Evolutionary conservation across 2,888 invertebrate species (phyloP), one percentile per base, ranked within the genome.

Genomic region (Petrophora chlorosata): DNA sequence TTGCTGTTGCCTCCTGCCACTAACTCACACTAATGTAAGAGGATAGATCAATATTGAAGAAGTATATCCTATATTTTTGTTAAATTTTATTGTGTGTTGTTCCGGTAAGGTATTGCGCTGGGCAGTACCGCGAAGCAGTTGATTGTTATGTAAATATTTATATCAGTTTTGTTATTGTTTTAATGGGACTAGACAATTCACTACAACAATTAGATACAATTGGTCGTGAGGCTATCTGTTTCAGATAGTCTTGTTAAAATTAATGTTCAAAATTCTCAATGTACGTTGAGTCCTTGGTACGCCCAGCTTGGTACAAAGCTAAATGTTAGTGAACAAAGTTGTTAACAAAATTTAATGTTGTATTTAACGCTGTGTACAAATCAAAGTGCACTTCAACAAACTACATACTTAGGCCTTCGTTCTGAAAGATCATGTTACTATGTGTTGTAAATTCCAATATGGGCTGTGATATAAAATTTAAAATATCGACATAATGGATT

Each of bases 391-490:
- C 90, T 90, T 90, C 87, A 80, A 75, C 76, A 75, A 75, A 81
- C 79, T 76, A 77, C 73, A 74, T 76, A 82, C 75, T 79, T 82
- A 83, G 78, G 84, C 82, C 85, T 85, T 85, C 78, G 78, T 84
- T 87, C 76, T 80, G 65, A 82, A 85, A 85, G 80, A 84, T 77
- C 79, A 76, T 82, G 79, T 84, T 87, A 82, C 84, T 84, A 86
- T 87, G 80, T 87, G 87, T 89, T 88, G 84, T 89, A 93, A 93
- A 94, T 94, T 94, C 94, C 94, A 94, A 94, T 71, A 92, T 92
- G 94, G 94, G 94, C 94, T 94, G 94, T 94, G 94, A 94, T 93
- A 93, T 92, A 92, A 87, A 84, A 81, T 77, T 65, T 83, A 84
- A 82, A 82, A 92, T 85, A 83, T 92, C 92, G 91, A 91, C 92